Evolutionary conservation across 1,140 invertebrate species (phyloP), one percentile per base, ranked within the genome.

Genomic region (Drosophila punjabiensis): DNA sequence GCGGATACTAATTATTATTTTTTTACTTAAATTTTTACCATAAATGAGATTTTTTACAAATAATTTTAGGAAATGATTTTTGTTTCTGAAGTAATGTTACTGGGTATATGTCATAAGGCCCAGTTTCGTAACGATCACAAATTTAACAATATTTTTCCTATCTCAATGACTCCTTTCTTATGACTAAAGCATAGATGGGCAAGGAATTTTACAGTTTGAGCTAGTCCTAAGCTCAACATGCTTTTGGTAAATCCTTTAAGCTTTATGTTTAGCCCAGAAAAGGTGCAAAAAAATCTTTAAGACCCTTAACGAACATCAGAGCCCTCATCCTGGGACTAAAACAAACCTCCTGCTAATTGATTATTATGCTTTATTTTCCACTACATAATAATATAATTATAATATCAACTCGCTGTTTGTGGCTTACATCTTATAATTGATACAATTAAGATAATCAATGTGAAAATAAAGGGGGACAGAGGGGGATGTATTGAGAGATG

Each of bases 341-440:
- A 66, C 45, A 41, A 50, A 18, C 28, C 24, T 5, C 35, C 20
- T 1, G 3, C 13, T 33, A 37, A 56, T 66, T 56, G 32, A 18
- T 76, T 76, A 67, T 41, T 60, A 61, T 61, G 20, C 47, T 77
- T 77, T 77, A 77, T 77, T 76, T 66, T 67, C 55, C 43, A 47
- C 39, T 76, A 67, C 16, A 41, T 68, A 45, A 53, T 77, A 73
- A 28, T 39, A 39, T 39, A 58, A 58, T 58, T 58, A 35, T 39
- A 76, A 67, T 55, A 77, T 77, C 63, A 77, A 77, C 55, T 60
- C 30, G n/a, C 56, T 52, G 41, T 76, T 6, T 68, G 11, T 52
- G 18, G 61, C 32, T 73, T 74, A 64, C 53, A n/a, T 81, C 58
- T 68, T 62, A 90, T 88, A 88, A 90, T 88, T 88, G 85, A 82